Evolutionary conservation across 2,113 vertebrate species (phyloP).

Genomic region (Capra hircus): DNA sequence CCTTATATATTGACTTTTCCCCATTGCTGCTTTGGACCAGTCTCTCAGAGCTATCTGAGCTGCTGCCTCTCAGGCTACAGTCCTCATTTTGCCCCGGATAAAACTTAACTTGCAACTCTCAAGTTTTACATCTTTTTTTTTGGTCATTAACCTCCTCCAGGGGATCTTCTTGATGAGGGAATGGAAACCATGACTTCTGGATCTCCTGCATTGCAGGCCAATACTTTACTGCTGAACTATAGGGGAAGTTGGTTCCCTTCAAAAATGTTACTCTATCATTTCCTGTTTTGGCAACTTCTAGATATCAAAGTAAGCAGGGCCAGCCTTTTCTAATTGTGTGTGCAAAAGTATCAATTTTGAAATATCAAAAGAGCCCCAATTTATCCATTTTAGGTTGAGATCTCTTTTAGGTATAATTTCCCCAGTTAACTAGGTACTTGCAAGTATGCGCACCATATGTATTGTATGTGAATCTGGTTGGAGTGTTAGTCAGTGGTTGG

Average conservation of each 20-base stretch:
- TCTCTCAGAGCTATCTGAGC: neutral
- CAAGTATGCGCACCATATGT: rapidly evolving
- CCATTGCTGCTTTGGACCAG: neutral
- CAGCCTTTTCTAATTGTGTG: neutral
- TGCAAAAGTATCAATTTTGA: neutral
- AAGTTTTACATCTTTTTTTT: neutral
- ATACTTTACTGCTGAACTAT: neutral
- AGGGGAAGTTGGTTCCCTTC: neutral
- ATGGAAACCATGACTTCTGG: neutral
- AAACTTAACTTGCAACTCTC: neutral
- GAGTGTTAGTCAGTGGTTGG: neutral
- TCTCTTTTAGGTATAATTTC: neutral
- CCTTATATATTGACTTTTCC: neutral
- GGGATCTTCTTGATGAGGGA: neutral
- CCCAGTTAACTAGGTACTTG: neutral
- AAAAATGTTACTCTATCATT: neutral
- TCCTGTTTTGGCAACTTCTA: neutral
- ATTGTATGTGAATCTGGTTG: neutral
- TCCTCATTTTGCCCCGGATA: neutral
- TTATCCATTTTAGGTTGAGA: neutral
- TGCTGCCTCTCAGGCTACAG: neutral
- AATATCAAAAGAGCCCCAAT: neutral
- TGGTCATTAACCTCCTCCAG: neutral
- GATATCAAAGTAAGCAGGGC: neutral
- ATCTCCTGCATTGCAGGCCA: neutral